Evolutionary conservation across 2,113 vertebrate species (phyloP), one percentile per base, ranked within the genome.

Genomic region (Coptodon rendalli): DNA sequence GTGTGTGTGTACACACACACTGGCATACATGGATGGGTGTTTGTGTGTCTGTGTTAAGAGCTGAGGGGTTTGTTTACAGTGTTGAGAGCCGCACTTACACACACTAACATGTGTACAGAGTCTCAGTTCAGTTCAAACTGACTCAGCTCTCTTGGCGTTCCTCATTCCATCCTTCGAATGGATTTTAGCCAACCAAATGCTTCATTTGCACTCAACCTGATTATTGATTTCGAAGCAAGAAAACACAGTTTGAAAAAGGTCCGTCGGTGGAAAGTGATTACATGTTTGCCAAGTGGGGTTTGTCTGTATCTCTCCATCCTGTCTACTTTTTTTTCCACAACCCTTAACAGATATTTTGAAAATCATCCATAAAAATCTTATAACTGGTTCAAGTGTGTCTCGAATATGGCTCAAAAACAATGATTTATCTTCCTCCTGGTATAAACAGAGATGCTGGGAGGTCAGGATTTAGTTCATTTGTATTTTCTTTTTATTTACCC

Each of bases 51-150:
- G 86, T 88, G 76, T 94, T 90, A 89, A 92, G 91, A 89, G 92
- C 92, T 90, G 85, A 92, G 90, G 93, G 92, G 91, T 91, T 94
- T 95, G 92, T 95, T 95, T 94, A 95, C 93, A 88, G 94, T 93
- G 91, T 89, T 94, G 95, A 95, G 95, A 95, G 95, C 91, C 71
- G 83, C 92, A 94, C 94, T 95, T 95, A 94, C 83, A 93, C 91
- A 92, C 91, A 93, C 92, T 93, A 93, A 93, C 92, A 91, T 95
- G 93, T 95, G 93, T 94, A 95, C 91, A 92, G 93, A 93, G 90
- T 92, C 91, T 91, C 92, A 92, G 89, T 92, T 93, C 63, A 91
- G 89, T 89, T 86, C 87, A 91, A 79, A 92, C 89, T 91, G 84
- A 91, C 89, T 92, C 91, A 85, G 93, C 90, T 94, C 94, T 91